Percentiles rank a stretch among this genome's conserved stretches.
Conservation (phyloP, 2,888 invertebrate genomes). For the Oscheius onirici region DNA sequence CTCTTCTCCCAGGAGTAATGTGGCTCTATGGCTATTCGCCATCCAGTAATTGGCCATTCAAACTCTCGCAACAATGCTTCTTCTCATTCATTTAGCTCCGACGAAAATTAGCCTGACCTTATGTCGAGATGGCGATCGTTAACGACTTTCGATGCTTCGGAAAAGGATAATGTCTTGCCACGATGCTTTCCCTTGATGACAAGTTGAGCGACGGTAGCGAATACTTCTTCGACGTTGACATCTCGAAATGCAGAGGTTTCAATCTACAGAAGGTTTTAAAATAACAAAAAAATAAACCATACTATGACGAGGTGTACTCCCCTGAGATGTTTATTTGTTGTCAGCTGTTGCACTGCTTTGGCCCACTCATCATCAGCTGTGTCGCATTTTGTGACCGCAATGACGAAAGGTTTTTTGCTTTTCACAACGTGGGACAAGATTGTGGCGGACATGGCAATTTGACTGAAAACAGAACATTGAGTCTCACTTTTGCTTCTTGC, state of each 20-base stretch:
- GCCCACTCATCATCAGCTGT: conserved; percentile 77
- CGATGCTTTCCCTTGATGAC: conserved; percentile 30
- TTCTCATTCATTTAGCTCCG: background rate
- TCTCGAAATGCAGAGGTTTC: conserved; percentile 95
- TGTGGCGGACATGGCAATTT: conserved; percentile 11
- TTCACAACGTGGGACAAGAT: conserved; percentile 76
- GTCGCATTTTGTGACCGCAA: conserved; percentile 95
- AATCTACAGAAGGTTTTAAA: conserved; percentile 74
- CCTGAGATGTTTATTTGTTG: conserved; percentile 89
- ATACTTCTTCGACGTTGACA: conserved; percentile 91
- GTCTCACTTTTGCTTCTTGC: background rate
- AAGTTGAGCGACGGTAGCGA: conserved; percentile 81
- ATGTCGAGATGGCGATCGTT: conserved; percentile 37
- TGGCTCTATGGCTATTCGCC: background rate
- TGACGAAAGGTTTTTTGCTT: conserved; percentile 90
- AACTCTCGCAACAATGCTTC: conserved; percentile 1
- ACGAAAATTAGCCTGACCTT: conserved; percentile 30
- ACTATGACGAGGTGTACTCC: conserved; percentile 45
- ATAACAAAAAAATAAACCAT: background rate
- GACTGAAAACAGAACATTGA: conserved; percentile 19
- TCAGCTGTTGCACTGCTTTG: conserved; percentile 87
- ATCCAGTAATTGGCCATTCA: background rate
- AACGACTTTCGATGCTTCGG: conserved; percentile 37
- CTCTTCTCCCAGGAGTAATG: background rate
- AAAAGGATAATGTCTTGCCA: conserved; percentile 32